A percentile compares a stretch with the other conserved stretches of the same genome.
These are phyloP conservation scores for Danio aesculapii DNA, from an alignment of 2,797 vertebrate genomes.

Conservation along the genomic window DNA sequence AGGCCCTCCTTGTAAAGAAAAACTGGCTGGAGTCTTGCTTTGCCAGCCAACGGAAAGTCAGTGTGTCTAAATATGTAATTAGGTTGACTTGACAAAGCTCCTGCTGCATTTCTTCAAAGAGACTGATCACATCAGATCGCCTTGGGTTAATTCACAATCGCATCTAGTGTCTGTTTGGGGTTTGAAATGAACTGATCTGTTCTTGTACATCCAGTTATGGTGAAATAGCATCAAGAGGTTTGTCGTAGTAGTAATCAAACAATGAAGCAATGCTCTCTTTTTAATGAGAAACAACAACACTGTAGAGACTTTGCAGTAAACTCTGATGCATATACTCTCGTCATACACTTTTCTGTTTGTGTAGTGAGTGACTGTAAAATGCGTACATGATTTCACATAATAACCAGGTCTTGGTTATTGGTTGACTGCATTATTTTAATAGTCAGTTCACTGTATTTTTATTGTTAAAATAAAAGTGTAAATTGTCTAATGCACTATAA, in stretches of 20 bases:
- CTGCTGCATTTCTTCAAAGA: background rate
- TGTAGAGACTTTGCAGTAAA: background rate
- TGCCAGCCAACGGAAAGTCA: constrained; percentile 73
- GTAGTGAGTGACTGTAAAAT: background rate
- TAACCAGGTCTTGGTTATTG: background rate
- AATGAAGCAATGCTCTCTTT: background rate
- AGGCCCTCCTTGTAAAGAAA: constrained; percentile 72
- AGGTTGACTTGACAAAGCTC: constrained; percentile 59
- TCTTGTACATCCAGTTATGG: background rate
- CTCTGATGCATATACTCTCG: background rate
- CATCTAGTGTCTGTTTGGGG: background rate
- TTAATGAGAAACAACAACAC: background rate
- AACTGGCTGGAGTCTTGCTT: constrained; percentile 82
- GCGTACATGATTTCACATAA: background rate
- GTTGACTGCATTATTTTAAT: too few relatives aligned
- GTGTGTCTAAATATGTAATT: constrained; percentile 64
- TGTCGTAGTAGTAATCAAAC: background rate
- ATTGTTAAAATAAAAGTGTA: background rate
- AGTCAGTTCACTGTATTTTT: background rate
- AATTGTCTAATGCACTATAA: background rate
- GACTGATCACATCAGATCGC: constrained; percentile 21
- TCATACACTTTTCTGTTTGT: background rate
- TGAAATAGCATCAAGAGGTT: background rate
- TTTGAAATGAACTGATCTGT: background rate
- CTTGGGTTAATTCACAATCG: background rate